Percentiles rank a stretch among this genome's conserved stretches.
phyloP scores from a whole-genome alignment of 2,888 invertebrate species.

The Sesia apiformis region DNA sequence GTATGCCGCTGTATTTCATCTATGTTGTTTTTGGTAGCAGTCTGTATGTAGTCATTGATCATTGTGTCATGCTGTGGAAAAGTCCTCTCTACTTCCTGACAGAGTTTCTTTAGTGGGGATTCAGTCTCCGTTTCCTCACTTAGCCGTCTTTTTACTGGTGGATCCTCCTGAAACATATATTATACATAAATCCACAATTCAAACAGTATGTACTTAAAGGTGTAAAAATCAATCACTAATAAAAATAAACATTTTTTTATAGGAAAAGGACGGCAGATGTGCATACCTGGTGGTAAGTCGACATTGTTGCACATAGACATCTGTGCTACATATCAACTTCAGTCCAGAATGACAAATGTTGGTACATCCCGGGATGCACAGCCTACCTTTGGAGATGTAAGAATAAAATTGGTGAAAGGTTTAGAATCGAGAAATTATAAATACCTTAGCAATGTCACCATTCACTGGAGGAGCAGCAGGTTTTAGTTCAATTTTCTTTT shows the following conservation, averaged over 20 bases:
- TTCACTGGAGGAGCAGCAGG: constrained; percentile 41
- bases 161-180: constrained; percentile 43
- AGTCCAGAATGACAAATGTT: too few relatives aligned
- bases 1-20: constrained; percentile 77
- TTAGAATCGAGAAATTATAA: neutral
- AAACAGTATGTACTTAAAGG: too few relatives aligned
- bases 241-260: too few relatives aligned
- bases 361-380: too few relatives aligned
- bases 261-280: too few relatives aligned
- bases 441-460: constrained; percentile 56
- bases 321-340: too few relatives aligned
- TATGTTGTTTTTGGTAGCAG: constrained; percentile 74
- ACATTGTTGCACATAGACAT: too few relatives aligned
- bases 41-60: constrained; percentile 78
- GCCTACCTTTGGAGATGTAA: too few relatives aligned
- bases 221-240: too few relatives aligned
- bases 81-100: constrained; percentile 65
- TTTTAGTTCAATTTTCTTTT: constrained; percentile 35
- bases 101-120: constrained; percentile 62
- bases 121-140: constrained; percentile 61
- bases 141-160: constrained; percentile 44
- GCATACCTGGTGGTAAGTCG: too few relatives aligned
- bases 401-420: too few relatives aligned
- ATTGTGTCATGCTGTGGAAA: constrained; percentile 75
- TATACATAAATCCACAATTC: too few relatives aligned